These are phyloP conservation scores for Andrena flavipes DNA, from an alignment of 2,888 invertebrate genomes.

Conservation along the genomic window DNA sequence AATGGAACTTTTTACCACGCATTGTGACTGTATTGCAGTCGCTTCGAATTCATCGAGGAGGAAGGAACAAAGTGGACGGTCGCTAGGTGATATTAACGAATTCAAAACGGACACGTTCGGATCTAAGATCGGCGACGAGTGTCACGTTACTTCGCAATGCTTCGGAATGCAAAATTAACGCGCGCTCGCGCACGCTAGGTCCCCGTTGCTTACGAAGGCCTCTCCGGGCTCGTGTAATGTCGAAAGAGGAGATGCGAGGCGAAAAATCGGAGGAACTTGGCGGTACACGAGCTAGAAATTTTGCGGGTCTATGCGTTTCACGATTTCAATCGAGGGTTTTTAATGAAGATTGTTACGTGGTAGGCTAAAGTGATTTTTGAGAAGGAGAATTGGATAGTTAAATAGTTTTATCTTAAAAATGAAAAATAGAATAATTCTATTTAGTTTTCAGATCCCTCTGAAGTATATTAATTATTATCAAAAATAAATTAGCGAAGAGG, in stretches of 20 bases:
- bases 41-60: background rate
- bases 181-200: background rate
- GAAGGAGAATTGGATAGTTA: no score
- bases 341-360: no score
- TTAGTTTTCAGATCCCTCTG: no score
- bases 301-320: background rate
- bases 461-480: no score
- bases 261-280: background rate
- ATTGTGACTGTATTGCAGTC: background rate
- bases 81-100: constrained; percentile 32
- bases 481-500: no score
- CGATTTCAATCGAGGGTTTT: background rate
- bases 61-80: background rate
- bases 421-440: no score
- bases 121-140: constrained; percentile 52
- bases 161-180: constrained; percentile 11
- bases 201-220: constrained; percentile 5
- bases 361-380: no score
- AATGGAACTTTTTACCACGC: no score
- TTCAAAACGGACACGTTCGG: constrained; percentile 52
- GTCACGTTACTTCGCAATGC: constrained; percentile 61
- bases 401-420: no score
- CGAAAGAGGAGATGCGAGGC: constrained; percentile 9
- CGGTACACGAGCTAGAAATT: background rate
- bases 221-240: background rate